phyloP scores from a whole-genome alignment of 2,797 vertebrate species.

The Prionace glauca region DNA sequence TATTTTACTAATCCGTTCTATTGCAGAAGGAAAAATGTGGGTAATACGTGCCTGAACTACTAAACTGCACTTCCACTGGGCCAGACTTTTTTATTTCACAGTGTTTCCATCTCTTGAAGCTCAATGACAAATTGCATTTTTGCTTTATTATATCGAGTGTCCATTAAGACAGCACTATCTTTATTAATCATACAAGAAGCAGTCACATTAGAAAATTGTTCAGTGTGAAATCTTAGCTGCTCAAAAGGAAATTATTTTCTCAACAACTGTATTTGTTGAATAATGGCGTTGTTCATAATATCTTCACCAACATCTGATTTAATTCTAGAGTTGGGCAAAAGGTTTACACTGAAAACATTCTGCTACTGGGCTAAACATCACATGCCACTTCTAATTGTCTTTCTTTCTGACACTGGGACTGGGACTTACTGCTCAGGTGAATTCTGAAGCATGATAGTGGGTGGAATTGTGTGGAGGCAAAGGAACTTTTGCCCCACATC shows the following conservation, averaged over 20 bases:
- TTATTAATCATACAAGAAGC: neutral
- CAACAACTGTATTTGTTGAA: neutral
- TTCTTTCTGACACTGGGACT: neutral
- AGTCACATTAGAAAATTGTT: neutral
- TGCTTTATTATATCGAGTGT: neutral
- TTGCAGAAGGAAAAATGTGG: neutral
- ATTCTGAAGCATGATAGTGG: neutral
- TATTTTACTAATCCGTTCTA: neutral
- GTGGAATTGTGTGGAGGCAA: too few relatives aligned
- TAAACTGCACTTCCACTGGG: neutral
- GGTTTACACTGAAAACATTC: neutral
- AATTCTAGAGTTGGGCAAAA: neutral
- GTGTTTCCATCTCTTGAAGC: neutral
- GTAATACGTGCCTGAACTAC: neutral
- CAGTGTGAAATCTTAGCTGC: conserved; percentile 1
- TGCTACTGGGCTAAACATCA: neutral
- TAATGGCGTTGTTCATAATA: neutral
- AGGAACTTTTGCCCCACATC: too few relatives aligned
- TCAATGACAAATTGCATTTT: neutral
- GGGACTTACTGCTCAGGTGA: neutral
- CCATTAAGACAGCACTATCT: neutral
- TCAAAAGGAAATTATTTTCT: neutral
- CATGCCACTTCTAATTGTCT: neutral
- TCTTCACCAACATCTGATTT: neutral
- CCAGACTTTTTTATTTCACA: neutral